Conservation (phyloP, 2,888 invertebrate genomes). For the Amaurobius ferox region DNA sequence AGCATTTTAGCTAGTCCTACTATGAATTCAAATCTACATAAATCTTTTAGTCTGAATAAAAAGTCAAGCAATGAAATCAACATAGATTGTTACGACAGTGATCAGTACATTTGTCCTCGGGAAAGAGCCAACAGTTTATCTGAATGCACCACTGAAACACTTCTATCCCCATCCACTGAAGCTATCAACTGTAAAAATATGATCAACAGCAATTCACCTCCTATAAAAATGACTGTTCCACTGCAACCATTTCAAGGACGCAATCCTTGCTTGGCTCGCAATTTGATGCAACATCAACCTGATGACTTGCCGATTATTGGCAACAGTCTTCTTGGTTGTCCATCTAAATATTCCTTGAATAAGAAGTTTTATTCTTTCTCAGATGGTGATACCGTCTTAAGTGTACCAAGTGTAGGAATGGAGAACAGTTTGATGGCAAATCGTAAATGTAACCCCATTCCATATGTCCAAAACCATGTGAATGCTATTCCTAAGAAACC, state of each 20-base stretch:
- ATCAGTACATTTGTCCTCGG: conserved; percentile 27
- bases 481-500: conserved; percentile 78
- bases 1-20: conserved; percentile 79
- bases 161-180: conserved; percentile 80
- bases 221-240: conserved; percentile 74
- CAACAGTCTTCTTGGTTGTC: conserved; percentile 76
- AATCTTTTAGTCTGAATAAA: conserved; percentile 29
- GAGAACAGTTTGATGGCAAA: conserved; percentile 77
- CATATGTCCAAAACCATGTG: conserved; percentile 86
- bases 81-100: conserved; percentile 23
- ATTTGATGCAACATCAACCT: conserved; percentile 81
- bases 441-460: conserved; percentile 80
- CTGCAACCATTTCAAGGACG: conserved; percentile 90
- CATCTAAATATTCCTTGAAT: conserved; percentile 50
- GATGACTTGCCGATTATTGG: conserved; percentile 80
- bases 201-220: conserved; percentile 60
- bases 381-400: conserved; percentile 74
- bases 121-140: conserved; percentile 75
- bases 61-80: conserved; percentile 34
- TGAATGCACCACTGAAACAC: conserved; percentile 82
- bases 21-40: conserved; percentile 77
- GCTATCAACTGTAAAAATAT: conserved; percentile 75
- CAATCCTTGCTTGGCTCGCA: conserved; percentile 88
- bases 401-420: conserved; percentile 76
- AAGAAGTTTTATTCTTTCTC: conserved; percentile 47